phyloP scores from a whole-genome alignment of 2,888 invertebrate species.

The Dryococelus australis region DNA sequence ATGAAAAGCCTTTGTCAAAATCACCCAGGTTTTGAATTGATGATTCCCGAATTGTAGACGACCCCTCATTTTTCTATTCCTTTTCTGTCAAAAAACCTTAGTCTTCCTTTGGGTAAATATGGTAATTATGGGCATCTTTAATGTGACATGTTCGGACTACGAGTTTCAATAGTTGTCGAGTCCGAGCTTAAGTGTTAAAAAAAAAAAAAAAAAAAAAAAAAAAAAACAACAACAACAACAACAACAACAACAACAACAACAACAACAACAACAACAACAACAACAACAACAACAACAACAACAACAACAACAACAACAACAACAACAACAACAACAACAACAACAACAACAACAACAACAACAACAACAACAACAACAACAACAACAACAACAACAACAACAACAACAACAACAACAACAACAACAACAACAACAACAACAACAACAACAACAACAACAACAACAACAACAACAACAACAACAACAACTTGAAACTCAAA shows the following conservation, averaged over 20 bases:
- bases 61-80: too few relatives aligned
- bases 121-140: too few relatives aligned
- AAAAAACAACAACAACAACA: too few relatives aligned
- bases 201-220: too few relatives aligned
- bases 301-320: slow-evolving; percentile 21
- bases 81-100: too few relatives aligned
- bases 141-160: too few relatives aligned
- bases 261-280: slow-evolving; percentile 21
- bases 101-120: too few relatives aligned
- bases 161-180: too few relatives aligned
- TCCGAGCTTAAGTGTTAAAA: too few relatives aligned
- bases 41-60: too few relatives aligned
- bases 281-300: slow-evolving; percentile 25
- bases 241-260: slow-evolving; percentile 25
- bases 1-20: too few relatives aligned
- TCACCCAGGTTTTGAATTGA: too few relatives aligned
- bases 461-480: slow-evolving; percentile 13
- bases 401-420: slow-evolving; percentile 2
- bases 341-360: slow-evolving; percentile 22
- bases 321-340: slow-evolving; percentile 20
- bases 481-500: not conserved
- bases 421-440: slow-evolving; percentile 10
- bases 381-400: slow-evolving; percentile 20
- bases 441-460: slow-evolving; percentile 23
- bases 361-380: slow-evolving; percentile 19